phyloP scores from a whole-genome alignment of 2,113 vertebrate genomes.

The Lagopus leucura region DNA sequence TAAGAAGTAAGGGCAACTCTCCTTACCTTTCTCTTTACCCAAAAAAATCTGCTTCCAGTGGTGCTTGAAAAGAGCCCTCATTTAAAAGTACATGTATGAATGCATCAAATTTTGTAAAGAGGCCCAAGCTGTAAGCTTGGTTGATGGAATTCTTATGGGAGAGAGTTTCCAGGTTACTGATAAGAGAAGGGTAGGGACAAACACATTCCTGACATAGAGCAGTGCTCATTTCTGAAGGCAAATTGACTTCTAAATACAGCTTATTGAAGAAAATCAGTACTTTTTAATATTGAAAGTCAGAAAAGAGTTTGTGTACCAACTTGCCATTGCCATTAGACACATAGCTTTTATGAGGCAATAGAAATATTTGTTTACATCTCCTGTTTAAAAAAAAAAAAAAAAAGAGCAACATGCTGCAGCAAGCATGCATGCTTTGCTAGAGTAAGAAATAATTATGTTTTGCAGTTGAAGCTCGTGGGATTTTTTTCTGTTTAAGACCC shows the following conservation, averaged over 20 bases:
- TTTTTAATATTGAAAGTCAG: not conserved
- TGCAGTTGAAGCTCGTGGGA: not conserved
- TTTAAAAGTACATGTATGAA: not conserved
- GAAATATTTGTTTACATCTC: not conserved
- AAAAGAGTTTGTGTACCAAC: not conserved
- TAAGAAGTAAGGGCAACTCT: not conserved
- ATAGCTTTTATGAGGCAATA: not conserved
- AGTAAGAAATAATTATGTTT: not conserved
- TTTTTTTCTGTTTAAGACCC: not conserved
- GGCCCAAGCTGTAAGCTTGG: not conserved
- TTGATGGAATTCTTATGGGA: not conserved
- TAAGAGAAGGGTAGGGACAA: not conserved
- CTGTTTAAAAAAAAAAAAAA: not conserved
- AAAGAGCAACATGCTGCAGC: no score
- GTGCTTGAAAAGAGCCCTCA: not conserved
- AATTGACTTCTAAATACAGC: not conserved
- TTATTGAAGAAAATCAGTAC: not conserved
- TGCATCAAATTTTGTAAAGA: not conserved
- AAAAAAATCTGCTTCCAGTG: not conserved
- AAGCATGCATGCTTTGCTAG: not conserved
- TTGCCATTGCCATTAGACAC: not conserved
- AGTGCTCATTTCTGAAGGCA: not conserved
- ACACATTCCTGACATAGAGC: fast-evolving
- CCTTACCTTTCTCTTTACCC: not conserved
- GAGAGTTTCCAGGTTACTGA: not conserved